phyloP scores from a whole-genome alignment of 2,888 invertebrate species.

The Mylabris sibirica region DNA sequence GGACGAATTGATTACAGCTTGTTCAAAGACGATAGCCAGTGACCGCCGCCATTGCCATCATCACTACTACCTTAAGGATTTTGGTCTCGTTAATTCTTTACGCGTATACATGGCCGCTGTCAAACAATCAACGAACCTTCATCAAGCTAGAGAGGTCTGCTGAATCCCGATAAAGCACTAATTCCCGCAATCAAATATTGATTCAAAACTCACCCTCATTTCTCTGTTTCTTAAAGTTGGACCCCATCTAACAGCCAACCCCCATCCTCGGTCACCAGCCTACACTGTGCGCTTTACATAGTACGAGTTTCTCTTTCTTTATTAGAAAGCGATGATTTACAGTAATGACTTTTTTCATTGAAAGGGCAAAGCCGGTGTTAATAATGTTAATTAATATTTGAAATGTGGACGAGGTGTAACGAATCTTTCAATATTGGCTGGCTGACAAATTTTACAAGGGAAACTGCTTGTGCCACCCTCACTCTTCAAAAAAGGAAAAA shows the following conservation, averaged over 20 bases:
- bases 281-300: constrained; percentile 57
- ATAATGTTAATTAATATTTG: constrained; percentile 71
- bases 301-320: constrained; percentile 53
- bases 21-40: constrained; percentile 4
- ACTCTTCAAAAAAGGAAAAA: background rate
- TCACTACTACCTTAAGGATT: constrained; percentile 1
- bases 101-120: constrained; percentile 61
- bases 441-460: constrained; percentile 42
- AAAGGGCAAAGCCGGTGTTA: constrained; percentile 65
- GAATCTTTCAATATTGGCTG: constrained; percentile 53
- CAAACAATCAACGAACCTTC: constrained; percentile 63
- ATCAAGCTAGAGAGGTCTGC: constrained; percentile 61
- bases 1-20: constrained; percentile 1
- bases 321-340: constrained; percentile 70
- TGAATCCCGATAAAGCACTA: constrained; percentile 63
- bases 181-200: constrained; percentile 65
- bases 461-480: constrained; percentile 23
- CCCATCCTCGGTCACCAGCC: too few species aligned
- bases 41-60: background rate
- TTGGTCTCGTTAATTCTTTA: constrained; percentile 58
- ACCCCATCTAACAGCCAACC: background rate
- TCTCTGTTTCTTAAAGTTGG: constrained; percentile 51
- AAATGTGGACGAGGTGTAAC: constrained; percentile 61
- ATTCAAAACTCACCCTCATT: constrained; percentile 62
- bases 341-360: constrained; percentile 65